These are phyloP conservation scores for Cathartes aura DNA, from an alignment of 2,113 vertebrate genomes.

Conservation along the genomic window DNA sequence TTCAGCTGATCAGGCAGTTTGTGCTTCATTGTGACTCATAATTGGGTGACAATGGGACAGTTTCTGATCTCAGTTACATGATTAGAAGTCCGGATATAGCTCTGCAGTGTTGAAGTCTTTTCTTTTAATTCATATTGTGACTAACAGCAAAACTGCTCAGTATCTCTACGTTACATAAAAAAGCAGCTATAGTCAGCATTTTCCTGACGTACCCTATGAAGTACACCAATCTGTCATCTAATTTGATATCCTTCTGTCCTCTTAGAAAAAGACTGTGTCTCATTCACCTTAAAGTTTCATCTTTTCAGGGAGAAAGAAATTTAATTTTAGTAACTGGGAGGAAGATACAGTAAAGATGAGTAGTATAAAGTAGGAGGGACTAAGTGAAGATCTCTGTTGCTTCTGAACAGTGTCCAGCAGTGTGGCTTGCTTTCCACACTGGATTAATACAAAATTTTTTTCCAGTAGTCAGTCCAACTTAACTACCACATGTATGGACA, in stretches of 20 bases:
- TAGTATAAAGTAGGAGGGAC: background rate
- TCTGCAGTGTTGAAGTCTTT: background rate
- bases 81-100: background rate
- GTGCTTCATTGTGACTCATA: background rate
- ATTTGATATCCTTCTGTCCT: background rate
- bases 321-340: background rate
- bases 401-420: background rate
- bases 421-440: background rate
- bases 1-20: background rate
- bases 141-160: background rate
- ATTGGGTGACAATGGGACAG: background rate
- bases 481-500: background rate
- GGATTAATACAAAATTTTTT: background rate
- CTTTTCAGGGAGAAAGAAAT: background rate
- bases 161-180: background rate
- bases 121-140: background rate
- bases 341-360: background rate
- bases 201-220: background rate
- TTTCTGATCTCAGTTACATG: background rate
- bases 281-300: background rate
- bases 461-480: background rate
- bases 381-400: background rate
- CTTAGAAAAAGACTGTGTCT: background rate
- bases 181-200: background rate
- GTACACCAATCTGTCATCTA: background rate